Base-by-base conservation (phyloP, 2,797 vertebrate genomes). In the Crocidura indochinensis region DNA sequence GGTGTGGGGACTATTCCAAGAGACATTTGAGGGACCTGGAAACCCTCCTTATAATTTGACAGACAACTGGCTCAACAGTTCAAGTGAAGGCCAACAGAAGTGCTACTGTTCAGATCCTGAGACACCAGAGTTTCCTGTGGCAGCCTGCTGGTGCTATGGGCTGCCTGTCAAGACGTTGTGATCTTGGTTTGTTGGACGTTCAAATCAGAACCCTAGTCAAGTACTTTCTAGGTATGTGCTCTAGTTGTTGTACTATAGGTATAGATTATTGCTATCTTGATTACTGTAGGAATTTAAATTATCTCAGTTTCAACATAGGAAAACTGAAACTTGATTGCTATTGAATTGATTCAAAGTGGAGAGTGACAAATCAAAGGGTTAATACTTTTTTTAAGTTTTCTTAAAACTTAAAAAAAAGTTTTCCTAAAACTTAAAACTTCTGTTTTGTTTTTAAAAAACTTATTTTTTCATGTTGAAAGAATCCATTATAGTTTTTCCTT, bases 271-370 rank as follows among this genome's bases (percentile, higher is more conserved):
- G 46, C 19, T 78, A 0, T 38, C 20, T 19, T 38, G 62, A 71
- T 47, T 62, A 22, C 6, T 91, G 38, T 11, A 73, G 67, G 65
- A 19, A 46, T 6, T 27, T 20, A 67, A 19, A 86, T 46, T 65
- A 73, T 62, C n/a, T 84, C 15, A 17, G 49, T n/a, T 31, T 82
- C 10, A 47, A 20, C 14, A 17, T 27, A n/a, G 49, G 26, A 14
- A 91, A 92, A 88, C 49, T 67, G 27, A 31, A 72, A 31, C 17
- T 68, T 15, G 92, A 62, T 95, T 64, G 31, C 24, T 56, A 26
- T 27, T 12, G 72, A 88, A 86, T 77, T 64, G 20, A 67, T 49
- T 20, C 8, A 51, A 31, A 46, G 17, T 62, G 77, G 20, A 75
- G 49, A 81, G 31, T 51, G 80, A 38, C 6, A 87, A 82, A 89